Percentiles rank a stretch among this genome's conserved stretches.
These are phyloP conservation scores for Cryptoprocta ferox DNA, from an alignment of 2,797 vertebrate species.

Conservation along the genomic window DNA sequence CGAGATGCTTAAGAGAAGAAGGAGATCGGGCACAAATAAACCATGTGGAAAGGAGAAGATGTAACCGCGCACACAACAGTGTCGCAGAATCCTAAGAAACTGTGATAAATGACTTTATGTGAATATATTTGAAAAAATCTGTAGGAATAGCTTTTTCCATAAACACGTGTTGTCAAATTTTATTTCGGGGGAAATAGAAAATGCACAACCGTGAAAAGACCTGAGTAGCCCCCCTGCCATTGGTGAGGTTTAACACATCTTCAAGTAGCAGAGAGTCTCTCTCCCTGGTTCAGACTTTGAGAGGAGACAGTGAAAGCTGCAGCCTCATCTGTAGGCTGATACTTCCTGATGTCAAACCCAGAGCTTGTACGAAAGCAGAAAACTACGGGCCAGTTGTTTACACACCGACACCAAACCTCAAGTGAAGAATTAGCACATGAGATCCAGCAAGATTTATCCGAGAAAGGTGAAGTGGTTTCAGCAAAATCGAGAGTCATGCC, in stretches of 20 bases:
- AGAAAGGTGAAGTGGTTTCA: not conserved
- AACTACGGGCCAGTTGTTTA: fast-evolving
- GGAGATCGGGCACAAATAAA: no score
- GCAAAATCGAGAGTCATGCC: fast-evolving
- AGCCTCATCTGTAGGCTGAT: fast-evolving
- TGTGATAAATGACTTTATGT: fast-evolving
- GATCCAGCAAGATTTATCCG: not conserved
- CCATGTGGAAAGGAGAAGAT: no score
- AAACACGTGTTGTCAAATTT: not conserved
- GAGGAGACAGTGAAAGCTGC: fast-evolving
- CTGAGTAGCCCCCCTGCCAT: fast-evolving
- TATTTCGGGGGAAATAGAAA: not conserved
- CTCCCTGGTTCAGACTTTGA: not conserved
- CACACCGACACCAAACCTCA: fast-evolving
- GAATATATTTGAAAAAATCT: not conserved
- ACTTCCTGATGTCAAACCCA: fast-evolving
- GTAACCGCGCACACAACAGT: fast-evolving
- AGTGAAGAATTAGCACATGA: not conserved
- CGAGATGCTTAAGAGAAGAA: not conserved
- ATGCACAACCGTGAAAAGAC: not conserved
- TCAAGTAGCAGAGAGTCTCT: not conserved
- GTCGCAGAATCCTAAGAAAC: fast-evolving
- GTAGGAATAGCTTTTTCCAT: not conserved
- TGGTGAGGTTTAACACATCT: not conserved
- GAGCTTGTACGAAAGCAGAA: not conserved